phyloP scores from a whole-genome alignment of 37 sponge, comb jelly and placozoan genomes.

The Haliclona indistincta region DNA sequence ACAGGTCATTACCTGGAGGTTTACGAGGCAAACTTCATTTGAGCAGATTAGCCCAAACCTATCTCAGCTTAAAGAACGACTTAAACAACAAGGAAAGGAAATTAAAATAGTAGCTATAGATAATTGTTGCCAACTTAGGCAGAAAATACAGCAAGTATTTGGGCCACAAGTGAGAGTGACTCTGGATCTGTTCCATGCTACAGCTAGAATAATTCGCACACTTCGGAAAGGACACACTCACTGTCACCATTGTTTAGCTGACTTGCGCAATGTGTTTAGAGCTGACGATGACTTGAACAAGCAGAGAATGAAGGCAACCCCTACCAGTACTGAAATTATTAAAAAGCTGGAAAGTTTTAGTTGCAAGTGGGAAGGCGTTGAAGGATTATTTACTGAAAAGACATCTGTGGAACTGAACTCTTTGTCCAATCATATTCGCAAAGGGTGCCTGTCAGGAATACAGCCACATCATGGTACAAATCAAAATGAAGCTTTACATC shows the following conservation, averaged over 20 bases:
- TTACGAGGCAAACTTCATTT: slow-evolving; percentile 38
- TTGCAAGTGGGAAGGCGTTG: slow-evolving; percentile 11
- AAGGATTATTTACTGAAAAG: too few species aligned
- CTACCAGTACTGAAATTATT: not conserved
- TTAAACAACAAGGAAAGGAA: too few species aligned
- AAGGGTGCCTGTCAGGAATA: too few species aligned
- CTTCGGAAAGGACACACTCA: slow-evolving; percentile 12
- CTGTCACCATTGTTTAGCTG: slow-evolving; percentile 4
- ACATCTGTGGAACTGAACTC: too few species aligned
- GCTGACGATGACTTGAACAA: slow-evolving; percentile 13
- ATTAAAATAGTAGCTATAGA: slow-evolving; percentile 31
- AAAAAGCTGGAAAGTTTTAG: slow-evolving; percentile 17
- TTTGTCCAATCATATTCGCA: too few species aligned
- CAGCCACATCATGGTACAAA: too few species aligned
- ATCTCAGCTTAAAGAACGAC: too few species aligned
- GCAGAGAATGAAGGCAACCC: slow-evolving; percentile 9
- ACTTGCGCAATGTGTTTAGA: slow-evolving; percentile 23
- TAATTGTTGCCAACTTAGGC: slow-evolving; percentile 38
- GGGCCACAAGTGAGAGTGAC: slow-evolving; percentile 6
- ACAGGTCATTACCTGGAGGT: slow-evolving; percentile 34
- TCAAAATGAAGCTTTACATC: too few species aligned
- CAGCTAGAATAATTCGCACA: slow-evolving; percentile 4
- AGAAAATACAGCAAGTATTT: too few species aligned
- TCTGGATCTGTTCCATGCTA: slow-evolving; percentile 42
- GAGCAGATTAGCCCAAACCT: too few species aligned